These are phyloP conservation scores for Allacma fusca DNA, from an alignment of 2,888 invertebrate genomes.

Conservation along the genomic window DNA sequence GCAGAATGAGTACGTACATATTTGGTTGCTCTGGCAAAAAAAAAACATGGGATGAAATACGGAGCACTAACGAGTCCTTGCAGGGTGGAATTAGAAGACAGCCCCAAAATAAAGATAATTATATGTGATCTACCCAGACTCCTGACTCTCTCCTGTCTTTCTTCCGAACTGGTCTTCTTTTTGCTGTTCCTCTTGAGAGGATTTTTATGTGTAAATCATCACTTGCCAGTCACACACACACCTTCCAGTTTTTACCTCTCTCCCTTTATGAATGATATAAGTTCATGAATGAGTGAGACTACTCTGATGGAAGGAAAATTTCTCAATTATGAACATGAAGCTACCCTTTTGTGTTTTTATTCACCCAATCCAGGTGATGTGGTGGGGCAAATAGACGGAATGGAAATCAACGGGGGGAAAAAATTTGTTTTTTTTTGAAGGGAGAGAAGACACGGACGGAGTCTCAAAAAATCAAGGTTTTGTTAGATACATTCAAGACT, in stretches of 20 bases:
- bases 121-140: background rate
- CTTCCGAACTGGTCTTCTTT: too few species aligned
- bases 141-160: too few species aligned
- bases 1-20: too few species aligned
- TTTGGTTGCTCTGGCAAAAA: too few species aligned
- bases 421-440: too few species aligned
- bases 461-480: conserved; percentile 13
- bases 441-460: background rate
- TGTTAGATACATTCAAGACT: conserved; percentile 6
- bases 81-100: conserved; percentile 1
- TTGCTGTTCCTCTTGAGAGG: background rate
- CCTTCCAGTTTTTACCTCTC: background rate
- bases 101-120: background rate
- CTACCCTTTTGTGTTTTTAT: too few species aligned
- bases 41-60: too few species aligned
- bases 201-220: conserved; percentile 2
- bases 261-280: conserved; percentile 12
- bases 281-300: background rate
- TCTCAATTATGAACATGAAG: background rate
- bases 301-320: background rate
- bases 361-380: too few species aligned
- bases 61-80: background rate
- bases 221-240: background rate
- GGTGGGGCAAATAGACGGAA: too few species aligned
- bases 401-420: background rate